phyloP scores from a whole-genome alignment of 2,797 vertebrate species.

The Muraenolepis orangiensis region DNA sequence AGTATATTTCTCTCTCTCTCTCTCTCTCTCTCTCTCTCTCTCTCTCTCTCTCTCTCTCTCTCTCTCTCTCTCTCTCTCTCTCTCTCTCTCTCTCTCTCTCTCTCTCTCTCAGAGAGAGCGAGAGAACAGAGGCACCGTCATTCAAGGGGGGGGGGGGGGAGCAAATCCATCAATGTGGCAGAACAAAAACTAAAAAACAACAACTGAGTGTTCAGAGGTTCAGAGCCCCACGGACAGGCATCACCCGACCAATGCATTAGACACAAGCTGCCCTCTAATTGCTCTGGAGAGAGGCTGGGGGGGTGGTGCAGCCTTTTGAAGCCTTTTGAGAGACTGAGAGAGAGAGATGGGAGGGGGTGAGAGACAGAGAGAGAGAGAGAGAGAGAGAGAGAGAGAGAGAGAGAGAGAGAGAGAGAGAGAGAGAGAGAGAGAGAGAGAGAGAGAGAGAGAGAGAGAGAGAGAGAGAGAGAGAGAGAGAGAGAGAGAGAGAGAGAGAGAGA shows the following conservation, averaged over 20 bases:
- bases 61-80: too few species aligned
- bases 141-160: not conserved
- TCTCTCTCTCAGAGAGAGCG: too few species aligned
- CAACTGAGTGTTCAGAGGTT: not conserved
- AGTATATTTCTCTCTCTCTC: too few species aligned
- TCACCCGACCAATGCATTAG: slow-evolving; percentile 12
- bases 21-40: too few species aligned
- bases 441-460: not conserved
- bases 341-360: too few species aligned
- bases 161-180: not conserved
- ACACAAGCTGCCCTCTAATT: slow-evolving; percentile 21
- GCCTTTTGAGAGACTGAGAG: slow-evolving; percentile 29
- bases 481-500: too few species aligned
- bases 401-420: not conserved
- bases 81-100: too few species aligned
- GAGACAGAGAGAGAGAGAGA: not conserved
- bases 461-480: not conserved
- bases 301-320: slow-evolving; percentile 15
- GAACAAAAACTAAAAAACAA: not conserved
- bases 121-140: not conserved
- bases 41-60: too few species aligned
- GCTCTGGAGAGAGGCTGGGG: slow-evolving; percentile 23
- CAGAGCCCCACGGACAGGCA: not conserved
- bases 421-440: not conserved
- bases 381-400: not conserved